A percentile compares a stretch with the other conserved stretches of the same genome.
Conservation (phyloP, 2,113 vertebrate genomes). For the Nothocercus julius region DNA sequence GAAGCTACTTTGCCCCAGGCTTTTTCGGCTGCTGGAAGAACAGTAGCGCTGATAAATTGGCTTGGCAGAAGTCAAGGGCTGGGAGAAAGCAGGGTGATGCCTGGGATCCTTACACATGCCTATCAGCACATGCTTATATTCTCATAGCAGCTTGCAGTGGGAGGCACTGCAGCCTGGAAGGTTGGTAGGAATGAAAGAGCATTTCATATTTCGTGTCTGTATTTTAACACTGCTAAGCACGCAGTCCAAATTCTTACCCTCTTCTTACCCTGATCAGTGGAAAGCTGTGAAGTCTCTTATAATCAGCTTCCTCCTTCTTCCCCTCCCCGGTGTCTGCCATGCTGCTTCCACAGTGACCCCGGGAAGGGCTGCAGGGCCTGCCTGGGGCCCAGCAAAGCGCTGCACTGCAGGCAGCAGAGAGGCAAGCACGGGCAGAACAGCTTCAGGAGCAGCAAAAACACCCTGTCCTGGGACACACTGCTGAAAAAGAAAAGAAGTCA, state of each 20-base stretch:
- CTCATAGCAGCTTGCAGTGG: neutral
- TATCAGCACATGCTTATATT: neutral
- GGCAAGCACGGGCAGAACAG: slow-evolving; percentile 4
- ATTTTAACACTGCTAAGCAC: neutral
- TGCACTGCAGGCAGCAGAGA: neutral
- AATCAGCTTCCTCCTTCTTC: slow-evolving; percentile 95
- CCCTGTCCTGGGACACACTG: slow-evolving; percentile 23
- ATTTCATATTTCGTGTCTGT: neutral
- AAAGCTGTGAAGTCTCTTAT: slow-evolving; percentile 93
- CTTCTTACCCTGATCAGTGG: slow-evolving; percentile 92
- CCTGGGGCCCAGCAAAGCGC: slow-evolving; percentile 7
- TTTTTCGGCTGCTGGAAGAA: neutral
- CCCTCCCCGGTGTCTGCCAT: slow-evolving; percentile 91
- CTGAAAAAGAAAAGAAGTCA: neutral
- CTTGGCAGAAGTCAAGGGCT: neutral
- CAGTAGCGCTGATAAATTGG: fast-evolving
- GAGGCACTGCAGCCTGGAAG: neutral
- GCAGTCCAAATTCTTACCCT: neutral
- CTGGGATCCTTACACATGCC: neutral
- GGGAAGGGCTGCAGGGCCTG: neutral
- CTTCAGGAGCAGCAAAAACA: slow-evolving; percentile 12
- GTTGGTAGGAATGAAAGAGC: neutral
- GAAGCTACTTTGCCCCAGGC: neutral
- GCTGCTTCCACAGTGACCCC: slow-evolving; percentile 62
- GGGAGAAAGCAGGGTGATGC: neutral